Percentiles rank a stretch among this genome's conserved stretches.
Conservation (phyloP, 2,797 vertebrate species). For the Tangara arthus region DNA sequence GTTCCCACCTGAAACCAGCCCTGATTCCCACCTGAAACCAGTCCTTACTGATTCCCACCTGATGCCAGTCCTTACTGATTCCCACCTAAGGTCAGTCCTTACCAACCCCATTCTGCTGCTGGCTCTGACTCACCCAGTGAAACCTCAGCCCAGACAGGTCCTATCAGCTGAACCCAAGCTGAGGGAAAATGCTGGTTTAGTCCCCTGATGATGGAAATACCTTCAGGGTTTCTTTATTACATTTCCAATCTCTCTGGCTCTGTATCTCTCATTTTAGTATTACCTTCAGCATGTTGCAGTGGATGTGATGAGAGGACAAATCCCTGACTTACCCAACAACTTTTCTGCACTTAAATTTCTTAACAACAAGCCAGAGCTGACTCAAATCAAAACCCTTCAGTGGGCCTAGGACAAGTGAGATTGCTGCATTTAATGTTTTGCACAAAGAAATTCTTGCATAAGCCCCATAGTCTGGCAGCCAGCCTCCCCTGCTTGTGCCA, state of each 20-base stretch:
- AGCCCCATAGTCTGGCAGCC: not conserved
- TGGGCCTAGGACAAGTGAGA: too few relatives aligned
- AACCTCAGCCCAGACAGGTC: not conserved
- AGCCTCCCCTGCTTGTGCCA: not conserved
- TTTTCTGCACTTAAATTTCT: not conserved
- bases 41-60: not conserved
- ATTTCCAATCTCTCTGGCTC: not conserved
- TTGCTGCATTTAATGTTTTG: not conserved
- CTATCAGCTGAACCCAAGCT: not conserved
- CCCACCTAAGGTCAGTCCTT: not conserved
- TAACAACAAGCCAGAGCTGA: not conserved
- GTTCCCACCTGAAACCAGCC: not conserved
- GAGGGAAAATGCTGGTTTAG: not conserved
- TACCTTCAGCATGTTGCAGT: not conserved
- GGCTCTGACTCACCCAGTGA: not conserved
- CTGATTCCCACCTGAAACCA: not conserved
- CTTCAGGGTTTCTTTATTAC: not conserved
- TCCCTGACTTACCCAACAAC: not conserved
- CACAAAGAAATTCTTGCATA: not conserved
- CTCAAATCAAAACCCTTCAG: not conserved
- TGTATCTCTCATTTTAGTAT: not conserved
- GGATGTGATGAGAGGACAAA: too few relatives aligned
- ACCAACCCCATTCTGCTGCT: not conserved
- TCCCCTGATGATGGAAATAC: not conserved
- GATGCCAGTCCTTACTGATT: not conserved